Percentiles rank a stretch among this genome's conserved stretches.
Conservation (phyloP, 2,113 vertebrate genomes). For the Hippolais icterina region DNA sequence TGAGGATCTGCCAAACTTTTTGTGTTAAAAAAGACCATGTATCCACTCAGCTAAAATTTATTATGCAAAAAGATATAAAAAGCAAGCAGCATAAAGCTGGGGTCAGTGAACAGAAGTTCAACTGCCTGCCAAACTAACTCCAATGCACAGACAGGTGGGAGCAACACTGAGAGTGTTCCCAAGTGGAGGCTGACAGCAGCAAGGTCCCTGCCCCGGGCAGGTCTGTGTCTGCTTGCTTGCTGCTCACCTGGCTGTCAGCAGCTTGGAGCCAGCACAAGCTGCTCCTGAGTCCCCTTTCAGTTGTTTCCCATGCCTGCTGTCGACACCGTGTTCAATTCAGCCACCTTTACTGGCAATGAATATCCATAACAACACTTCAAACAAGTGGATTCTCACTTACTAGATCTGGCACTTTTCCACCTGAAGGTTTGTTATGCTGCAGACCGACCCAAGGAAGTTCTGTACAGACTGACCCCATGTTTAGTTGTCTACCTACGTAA, state of each 20-base stretch:
- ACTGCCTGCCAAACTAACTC: background rate
- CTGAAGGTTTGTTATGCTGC: background rate
- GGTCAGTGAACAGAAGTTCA: background rate
- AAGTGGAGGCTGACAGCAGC: fast-evolving
- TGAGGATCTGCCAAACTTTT: background rate
- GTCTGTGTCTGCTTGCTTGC: background rate
- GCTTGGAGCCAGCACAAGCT: fast-evolving
- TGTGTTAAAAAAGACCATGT: background rate
- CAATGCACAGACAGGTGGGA: fast-evolving
- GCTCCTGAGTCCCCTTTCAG: background rate
- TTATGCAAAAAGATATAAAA: background rate
- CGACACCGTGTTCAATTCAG: background rate
- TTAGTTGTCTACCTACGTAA: background rate
- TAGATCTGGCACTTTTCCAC: background rate
- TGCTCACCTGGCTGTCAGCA: fast-evolving
- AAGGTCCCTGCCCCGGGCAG: background rate
- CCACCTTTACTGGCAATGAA: background rate
- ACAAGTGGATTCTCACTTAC: background rate
- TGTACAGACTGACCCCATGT: background rate
- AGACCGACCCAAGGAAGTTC: background rate
- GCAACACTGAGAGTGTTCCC: fast-evolving
- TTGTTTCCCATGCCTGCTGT: fast-evolving
- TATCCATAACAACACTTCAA: background rate
- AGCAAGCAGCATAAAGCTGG: background rate
- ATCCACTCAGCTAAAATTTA: background rate